Evolutionary conservation across 2,888 invertebrate species (phyloP).

Genomic region (Mantis religiosa): DNA sequence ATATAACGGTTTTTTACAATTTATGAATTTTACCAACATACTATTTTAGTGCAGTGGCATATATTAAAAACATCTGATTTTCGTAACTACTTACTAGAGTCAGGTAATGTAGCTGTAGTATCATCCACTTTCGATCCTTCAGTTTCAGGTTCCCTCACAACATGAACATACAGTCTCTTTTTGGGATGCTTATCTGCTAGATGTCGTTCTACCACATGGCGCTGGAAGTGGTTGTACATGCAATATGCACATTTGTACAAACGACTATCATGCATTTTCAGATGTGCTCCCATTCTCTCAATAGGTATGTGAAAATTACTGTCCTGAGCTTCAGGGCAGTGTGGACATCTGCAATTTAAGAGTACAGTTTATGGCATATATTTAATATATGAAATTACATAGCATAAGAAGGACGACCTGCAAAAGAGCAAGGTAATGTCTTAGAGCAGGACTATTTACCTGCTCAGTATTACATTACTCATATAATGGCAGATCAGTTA

Average conservation of each 20-base stretch:
- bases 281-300: constrained; percentile 64
- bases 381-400: too few relatives aligned
- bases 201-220: constrained; percentile 62
- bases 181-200: constrained; percentile 57
- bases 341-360: constrained; percentile 52
- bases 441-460: too few relatives aligned
- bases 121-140: not conserved
- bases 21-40: not conserved
- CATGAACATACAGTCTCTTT: constrained; percentile 47
- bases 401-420: too few relatives aligned
- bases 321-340: constrained; percentile 54
- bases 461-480: too few relatives aligned
- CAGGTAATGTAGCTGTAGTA: not conserved
- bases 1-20: too few relatives aligned
- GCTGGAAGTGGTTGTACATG: constrained; percentile 59
- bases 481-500: too few relatives aligned
- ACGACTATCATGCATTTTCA: constrained; percentile 68
- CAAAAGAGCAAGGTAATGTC: too few relatives aligned
- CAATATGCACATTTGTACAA: constrained; percentile 72
- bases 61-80: constrained; percentile 47
- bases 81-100: constrained; percentile 31
- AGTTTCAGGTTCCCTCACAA: constrained; percentile 41
- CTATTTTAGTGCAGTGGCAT: not conserved
- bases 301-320: constrained; percentile 43
- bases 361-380: not conserved